Evolutionary conservation across 2,888 invertebrate genomes (phyloP), one percentile per base, ranked within the genome.

Genomic region (Apamea monoglypha): DNA sequence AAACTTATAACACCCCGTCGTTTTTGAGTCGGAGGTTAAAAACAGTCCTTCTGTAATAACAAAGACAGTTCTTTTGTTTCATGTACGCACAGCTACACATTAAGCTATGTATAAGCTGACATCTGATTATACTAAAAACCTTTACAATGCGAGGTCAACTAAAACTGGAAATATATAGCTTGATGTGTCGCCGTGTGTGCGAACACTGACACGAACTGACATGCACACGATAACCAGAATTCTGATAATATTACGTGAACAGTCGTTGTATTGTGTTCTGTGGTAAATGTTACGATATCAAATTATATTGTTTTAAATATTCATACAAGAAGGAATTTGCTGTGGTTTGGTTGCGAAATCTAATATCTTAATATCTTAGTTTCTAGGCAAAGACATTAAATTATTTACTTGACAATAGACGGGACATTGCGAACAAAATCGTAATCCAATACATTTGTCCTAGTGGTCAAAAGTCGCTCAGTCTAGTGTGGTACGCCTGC

Each of bases 291-390:
- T 3, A 18, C 36, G 5, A 81, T 59, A 76, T 32, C 59, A 56
- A 44, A 67, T 71, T 44, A 53, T 72, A 67, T 47, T 40, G 29
- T n/a, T 16, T 47, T n/a, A 40, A 40, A 72, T 53, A 72, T 63
- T 56, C 47, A 18, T n/a, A 64, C 32, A 50, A 16, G 32, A 4
- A 32, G 1, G 18, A 53, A 47, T 53, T 36, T 40, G 25, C 5
- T 50, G 71, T 47, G 67, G 61, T 76, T 68, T 47, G 5, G 32
- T 68, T 29, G 18, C 21, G 16, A 50, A 50, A 68, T 50, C 0
- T 53, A 63, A 80, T 63, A 68, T 53, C 40, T 40, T 16, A n/a
- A n/a, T n/a, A n/a, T n/a, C n/a, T n/a, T n/a, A n/a, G n/a, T n/a
- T n/a, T n/a, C n/a, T n/a, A n/a, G n/a, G n/a, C n/a, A n/a, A n/a